Evolutionary conservation across 2,888 invertebrate species (phyloP).

Genomic region (Seira musarum): DNA sequence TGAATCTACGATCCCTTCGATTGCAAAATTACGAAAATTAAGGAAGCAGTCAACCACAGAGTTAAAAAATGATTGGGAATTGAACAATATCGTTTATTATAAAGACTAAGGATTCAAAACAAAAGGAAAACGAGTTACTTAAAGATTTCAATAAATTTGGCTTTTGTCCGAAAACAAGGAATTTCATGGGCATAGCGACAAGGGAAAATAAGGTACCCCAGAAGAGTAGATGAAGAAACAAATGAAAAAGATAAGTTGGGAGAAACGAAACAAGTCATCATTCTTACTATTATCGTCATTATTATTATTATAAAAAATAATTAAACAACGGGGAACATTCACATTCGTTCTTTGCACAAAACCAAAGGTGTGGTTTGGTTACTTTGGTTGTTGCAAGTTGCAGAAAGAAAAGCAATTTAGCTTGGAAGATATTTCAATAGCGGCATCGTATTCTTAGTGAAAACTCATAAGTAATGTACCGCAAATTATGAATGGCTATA

Average conservation of each 20-base stretch:
- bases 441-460: not conserved
- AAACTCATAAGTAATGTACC: not conserved
- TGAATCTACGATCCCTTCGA: too few species aligned
- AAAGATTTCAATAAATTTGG: too few species aligned
- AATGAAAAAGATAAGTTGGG: slow-evolving; percentile 23
- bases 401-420: slow-evolving; percentile 41
- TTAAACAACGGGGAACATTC: slow-evolving; percentile 39
- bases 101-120: too few species aligned
- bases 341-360: slow-evolving; percentile 25
- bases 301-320: slow-evolving; percentile 45
- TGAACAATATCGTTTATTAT: too few species aligned
- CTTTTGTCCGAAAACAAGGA: not conserved
- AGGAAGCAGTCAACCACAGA: too few species aligned
- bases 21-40: too few species aligned
- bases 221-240: not conserved
- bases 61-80: too few species aligned
- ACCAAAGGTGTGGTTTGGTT: slow-evolving; percentile 52
- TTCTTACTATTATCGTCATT: not conserved
- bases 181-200: not conserved
- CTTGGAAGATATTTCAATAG: not conserved
- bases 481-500: not conserved
- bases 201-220: not conserved
- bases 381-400: too few species aligned
- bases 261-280: slow-evolving; percentile 43
- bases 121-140: too few species aligned